These are phyloP conservation scores for Mechanitis messenoides DNA, from an alignment of 2,888 invertebrate genomes.

Conservation along the genomic window DNA sequence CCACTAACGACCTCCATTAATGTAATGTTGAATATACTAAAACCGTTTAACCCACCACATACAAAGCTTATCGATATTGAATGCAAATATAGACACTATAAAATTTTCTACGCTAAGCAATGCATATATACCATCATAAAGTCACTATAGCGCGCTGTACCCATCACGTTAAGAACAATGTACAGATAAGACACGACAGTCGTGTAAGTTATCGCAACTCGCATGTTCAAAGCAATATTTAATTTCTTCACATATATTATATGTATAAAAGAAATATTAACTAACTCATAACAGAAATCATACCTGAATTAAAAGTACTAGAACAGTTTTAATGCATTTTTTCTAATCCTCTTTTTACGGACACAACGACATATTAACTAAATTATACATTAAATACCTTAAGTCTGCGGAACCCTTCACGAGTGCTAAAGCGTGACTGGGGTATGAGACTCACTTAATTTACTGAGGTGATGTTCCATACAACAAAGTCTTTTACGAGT, in stretches of 20 bases:
- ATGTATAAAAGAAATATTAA: too few relatives aligned
- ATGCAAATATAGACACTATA: conserved; percentile 22
- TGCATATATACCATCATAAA: conserved; percentile 24
- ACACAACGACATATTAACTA: too few relatives aligned
- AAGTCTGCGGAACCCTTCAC: conserved; percentile 28
- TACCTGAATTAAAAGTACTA: too few relatives aligned
- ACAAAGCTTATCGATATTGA: conserved; percentile 21
- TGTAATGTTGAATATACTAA: conserved; percentile 8
- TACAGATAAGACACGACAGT: conserved; percentile 11
- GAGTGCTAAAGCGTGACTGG: conserved; percentile 52
- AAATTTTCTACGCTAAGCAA: conserved; percentile 27
- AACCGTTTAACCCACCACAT: conserved; percentile 11
- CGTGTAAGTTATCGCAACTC: background rate
- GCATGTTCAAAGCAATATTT: too few relatives aligned
- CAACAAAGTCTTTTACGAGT: conserved; percentile 40
- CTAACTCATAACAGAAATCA: too few relatives aligned
- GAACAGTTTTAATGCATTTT: too few relatives aligned
- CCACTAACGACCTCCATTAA: conserved; percentile 1
- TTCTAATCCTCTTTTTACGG: too few relatives aligned
- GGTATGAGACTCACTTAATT: conserved; percentile 59
- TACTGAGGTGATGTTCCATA: conserved; percentile 42
- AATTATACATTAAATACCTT: background rate
- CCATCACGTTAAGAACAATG: conserved; percentile 13
- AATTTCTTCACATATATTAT: too few relatives aligned
- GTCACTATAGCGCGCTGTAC: conserved; percentile 19